Percentiles rank a stretch among this genome's conserved stretches.
These are phyloP conservation scores for Epinephelus malabaricus DNA, from an alignment of 2,797 vertebrate species.

Conservation along the genomic window DNA sequence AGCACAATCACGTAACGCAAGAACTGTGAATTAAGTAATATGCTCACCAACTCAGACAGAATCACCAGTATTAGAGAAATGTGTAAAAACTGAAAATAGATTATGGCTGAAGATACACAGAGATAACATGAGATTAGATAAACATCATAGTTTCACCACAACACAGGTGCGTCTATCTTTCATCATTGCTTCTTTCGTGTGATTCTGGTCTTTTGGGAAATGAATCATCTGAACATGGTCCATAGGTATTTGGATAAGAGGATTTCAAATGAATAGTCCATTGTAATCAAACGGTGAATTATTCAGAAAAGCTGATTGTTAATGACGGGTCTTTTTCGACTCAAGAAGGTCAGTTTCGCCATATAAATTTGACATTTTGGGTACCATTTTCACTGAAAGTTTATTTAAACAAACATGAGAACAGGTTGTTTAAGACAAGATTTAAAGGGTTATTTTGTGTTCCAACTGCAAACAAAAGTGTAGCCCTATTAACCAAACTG, in stretches of 20 bases:
- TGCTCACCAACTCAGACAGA: neutral
- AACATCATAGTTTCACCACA: constrained; percentile 10
- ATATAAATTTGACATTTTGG: neutral
- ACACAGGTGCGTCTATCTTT: neutral
- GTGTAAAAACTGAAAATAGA: constrained; percentile 7
- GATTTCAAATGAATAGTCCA: neutral
- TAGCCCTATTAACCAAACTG: neutral
- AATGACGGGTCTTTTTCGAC: neutral
- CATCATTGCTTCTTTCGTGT: neutral
- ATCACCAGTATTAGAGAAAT: neutral
- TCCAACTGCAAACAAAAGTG: neutral
- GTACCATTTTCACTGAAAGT: neutral
- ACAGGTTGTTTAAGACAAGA: neutral
- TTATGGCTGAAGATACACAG: neutral
- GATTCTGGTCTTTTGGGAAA: constrained; percentile 6
- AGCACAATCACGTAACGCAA: neutral
- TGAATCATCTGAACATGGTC: neutral
- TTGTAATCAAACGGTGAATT: neutral
- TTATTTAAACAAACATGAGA: neutral
- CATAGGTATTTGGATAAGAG: neutral
- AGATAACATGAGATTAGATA: neutral
- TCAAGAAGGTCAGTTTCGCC: neutral
- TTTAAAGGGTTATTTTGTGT: neutral
- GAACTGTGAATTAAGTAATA: neutral
- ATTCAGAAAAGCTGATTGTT: neutral